phyloP scores from a whole-genome alignment of 2,797 vertebrate genomes.

The Phoebastria nigripes region DNA sequence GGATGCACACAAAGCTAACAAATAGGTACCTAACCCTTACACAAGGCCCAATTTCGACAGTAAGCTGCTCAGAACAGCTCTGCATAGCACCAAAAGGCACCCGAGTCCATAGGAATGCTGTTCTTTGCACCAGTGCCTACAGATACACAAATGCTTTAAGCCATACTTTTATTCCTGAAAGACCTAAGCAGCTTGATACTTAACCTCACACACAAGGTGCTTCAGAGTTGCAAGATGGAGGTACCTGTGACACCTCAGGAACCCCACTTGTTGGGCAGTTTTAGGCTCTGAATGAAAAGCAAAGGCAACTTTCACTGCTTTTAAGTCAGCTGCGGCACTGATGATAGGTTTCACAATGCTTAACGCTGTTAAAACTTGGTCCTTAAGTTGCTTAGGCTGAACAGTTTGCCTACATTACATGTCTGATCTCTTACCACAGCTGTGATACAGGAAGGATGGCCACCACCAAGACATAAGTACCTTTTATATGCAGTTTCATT shows the following conservation, averaged over 20 bases:
- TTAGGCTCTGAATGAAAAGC: background rate
- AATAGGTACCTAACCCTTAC: background rate
- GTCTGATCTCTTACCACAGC: background rate
- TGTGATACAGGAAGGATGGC: background rate
- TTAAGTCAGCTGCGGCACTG: background rate
- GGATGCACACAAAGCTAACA: background rate
- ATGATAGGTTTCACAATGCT: background rate
- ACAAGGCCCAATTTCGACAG: background rate
- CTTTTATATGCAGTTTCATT: background rate
- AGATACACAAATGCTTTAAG: background rate
- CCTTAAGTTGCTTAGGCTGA: background rate
- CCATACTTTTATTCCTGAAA: background rate
- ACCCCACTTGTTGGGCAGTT: background rate
- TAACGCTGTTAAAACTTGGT: background rate
- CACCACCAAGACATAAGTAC: background rate
- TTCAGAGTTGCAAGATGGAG: background rate
- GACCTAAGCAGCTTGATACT: background rate
- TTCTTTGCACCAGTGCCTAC: background rate
- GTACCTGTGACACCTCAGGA: background rate
- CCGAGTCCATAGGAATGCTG: fast-evolving
- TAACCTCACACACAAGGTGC: background rate
- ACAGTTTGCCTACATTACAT: background rate
- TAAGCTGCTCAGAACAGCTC: background rate
- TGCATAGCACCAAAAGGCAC: background rate
- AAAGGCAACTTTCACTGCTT: background rate